Base-by-base conservation (phyloP, 2,797 vertebrate species). In the Florisuga fusca region DNA sequence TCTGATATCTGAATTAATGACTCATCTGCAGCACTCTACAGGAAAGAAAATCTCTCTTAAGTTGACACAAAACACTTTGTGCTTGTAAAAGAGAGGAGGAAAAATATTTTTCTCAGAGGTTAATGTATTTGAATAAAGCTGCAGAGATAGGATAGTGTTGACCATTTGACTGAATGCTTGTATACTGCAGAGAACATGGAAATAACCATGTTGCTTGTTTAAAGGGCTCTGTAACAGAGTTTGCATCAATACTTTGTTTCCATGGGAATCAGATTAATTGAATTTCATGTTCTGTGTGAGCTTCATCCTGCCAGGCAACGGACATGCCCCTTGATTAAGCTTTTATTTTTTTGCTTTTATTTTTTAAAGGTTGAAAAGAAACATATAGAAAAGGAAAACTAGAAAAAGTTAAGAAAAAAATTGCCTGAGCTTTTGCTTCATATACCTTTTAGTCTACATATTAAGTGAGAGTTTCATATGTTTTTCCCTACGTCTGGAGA, bases 1-100 rank as follows among this genome's bases (percentile, higher is more conserved):
- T 89, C 38, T 53, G 31, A 16, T 93, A 64, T 58, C 90, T 81
- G 92, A 92, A 97, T 94, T 93, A 91, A 95, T 91, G n/a, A 74
- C n/a, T 75, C 75, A 53, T 16, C n/a, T 75, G 53, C 68, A 82
- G 36, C 62, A 33, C 55, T 87, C 33, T 64, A 57, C 71, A 93
- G 54, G 55, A 82, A 83, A 48, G 26, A 87, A 91, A 88, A 76
- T 84, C n/a, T 89, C 53, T 48, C n/a, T 87, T 64, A 72, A 0
- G 0, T 62, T 69, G 77, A 59, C 58, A 48, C 23, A 87, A 51
- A 51, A 63, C 34, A 34, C 10, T 83, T 53, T 53, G 27, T 71
- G 29, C 15, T 48, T 22, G 2, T 31, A 81, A 87, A 73, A 92
- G 51, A 57, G 38, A 68, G 61, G 79, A 64, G 63, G 53, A 97